A percentile compares a stretch with the other conserved stretches of the same genome.
Conservation (phyloP, 2,113 vertebrate species). For the Pseudolaguvia tuberculata region DNA sequence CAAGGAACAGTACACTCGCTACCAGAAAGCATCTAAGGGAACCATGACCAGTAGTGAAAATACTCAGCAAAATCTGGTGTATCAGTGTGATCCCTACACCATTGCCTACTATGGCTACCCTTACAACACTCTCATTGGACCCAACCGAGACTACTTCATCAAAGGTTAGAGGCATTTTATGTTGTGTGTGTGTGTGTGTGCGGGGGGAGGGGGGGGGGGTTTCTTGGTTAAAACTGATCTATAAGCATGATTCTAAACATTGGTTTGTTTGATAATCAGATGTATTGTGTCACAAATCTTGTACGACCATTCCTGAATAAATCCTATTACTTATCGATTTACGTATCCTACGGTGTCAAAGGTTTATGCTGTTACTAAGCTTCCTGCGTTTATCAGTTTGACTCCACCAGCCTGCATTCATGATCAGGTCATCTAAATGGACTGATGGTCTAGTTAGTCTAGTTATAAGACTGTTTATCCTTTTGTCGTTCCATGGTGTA, state of each 20-base stretch:
- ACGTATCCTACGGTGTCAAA: conserved; percentile 4
- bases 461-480: not conserved
- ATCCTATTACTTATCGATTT: conserved; percentile 17
- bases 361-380: conserved; percentile 19
- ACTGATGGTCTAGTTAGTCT: too few species aligned
- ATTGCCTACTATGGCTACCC: conserved; percentile 94
- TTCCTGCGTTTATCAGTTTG: conserved; percentile 1
- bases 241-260: not conserved
- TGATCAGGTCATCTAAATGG: not conserved
- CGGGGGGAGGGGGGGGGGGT: too few species aligned
- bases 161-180: conserved; percentile 80
- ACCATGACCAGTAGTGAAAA: conserved; percentile 60
- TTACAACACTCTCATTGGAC: conserved; percentile 91
- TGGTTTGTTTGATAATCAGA: not conserved
- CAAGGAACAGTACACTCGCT: conserved; percentile 96
- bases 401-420: conserved; percentile 7
- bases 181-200: not conserved
- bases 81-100: conserved; percentile 94
- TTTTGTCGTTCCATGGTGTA: not conserved
- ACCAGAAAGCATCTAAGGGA: conserved; percentile 93
- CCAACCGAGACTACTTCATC: conserved; percentile 97
- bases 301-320: conserved; percentile 24
- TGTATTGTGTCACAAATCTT: conserved; percentile 38
- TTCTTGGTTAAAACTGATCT: not conserved
- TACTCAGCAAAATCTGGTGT: conserved; percentile 83